Evolutionary conservation across 2,888 invertebrate species (phyloP).

Genomic region (Nymphalis urticae): DNA sequence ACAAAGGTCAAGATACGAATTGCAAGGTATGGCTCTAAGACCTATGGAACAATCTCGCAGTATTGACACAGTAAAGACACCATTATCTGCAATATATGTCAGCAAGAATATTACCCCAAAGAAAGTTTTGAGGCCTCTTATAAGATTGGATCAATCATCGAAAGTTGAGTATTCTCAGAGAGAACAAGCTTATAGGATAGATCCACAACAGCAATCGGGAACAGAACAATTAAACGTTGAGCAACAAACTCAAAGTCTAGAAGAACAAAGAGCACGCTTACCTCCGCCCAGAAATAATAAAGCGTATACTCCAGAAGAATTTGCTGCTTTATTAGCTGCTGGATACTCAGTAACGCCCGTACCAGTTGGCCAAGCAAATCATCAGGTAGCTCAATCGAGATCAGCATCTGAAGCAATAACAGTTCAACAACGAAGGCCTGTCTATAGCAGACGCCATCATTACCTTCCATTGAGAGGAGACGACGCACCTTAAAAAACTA

Average conservation of each 20-base stretch:
- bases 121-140: conserved; percentile 56
- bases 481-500: conserved; percentile 66
- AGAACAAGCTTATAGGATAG: conserved; percentile 45
- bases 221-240: conserved; percentile 54
- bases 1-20: conserved; percentile 63
- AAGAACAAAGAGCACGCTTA: conserved; percentile 67
- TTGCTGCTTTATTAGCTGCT: conserved; percentile 73
- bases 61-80: conserved; percentile 62
- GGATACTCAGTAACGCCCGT: conserved; percentile 78
- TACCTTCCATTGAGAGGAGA: conserved; percentile 73
- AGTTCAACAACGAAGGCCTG: conserved; percentile 45
- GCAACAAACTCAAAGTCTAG: conserved; percentile 62
- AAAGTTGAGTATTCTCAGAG: conserved; percentile 41
- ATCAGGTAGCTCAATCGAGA: conserved; percentile 66
- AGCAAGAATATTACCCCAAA: conserved; percentile 68
- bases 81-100: conserved; percentile 71
- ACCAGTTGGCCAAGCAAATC: conserved; percentile 62
- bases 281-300: conserved; percentile 77
- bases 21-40: conserved; percentile 47
- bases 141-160: conserved; percentile 48
- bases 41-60: conserved; percentile 53
- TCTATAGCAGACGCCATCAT: conserved; percentile 61
- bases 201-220: conserved; percentile 43
- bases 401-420: conserved; percentile 58
- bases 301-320: conserved; percentile 78